Percentiles rank a stretch among this genome's conserved stretches.
These are phyloP conservation scores for Gadus chalcogrammus DNA, from an alignment of 2,113 vertebrate genomes.

Conservation along the genomic window DNA sequence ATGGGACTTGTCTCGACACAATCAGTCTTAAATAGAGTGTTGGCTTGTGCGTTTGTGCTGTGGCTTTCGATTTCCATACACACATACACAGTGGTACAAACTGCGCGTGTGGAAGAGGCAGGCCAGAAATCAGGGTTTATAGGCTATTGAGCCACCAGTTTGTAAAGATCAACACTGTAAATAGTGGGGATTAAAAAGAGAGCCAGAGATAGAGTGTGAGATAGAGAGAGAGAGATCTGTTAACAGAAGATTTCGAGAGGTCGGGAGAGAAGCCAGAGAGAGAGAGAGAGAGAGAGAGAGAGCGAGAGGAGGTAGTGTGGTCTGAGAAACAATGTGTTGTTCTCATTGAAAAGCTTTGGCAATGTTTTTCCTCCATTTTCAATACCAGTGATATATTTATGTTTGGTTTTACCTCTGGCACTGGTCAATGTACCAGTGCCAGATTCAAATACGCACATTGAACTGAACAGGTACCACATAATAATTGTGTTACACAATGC, in stretches of 20 bases:
- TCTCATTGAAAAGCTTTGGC: too few species aligned
- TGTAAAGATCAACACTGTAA: constrained; percentile 32
- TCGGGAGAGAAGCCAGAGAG: constrained; percentile 40
- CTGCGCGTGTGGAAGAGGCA: not conserved
- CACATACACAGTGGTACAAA: not conserved
- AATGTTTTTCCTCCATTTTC: too few species aligned
- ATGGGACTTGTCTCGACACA: too few species aligned
- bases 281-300: not conserved
- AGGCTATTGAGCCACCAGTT: constrained; percentile 33
- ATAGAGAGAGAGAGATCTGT: constrained; percentile 33
- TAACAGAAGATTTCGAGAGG: constrained; percentile 45
- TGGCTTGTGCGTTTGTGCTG: not conserved
- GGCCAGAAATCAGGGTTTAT: constrained; percentile 33
- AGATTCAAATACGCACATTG: too few species aligned
- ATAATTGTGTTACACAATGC: too few species aligned
- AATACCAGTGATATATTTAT: too few species aligned
- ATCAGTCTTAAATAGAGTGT: not conserved
- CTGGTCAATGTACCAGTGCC: too few species aligned
- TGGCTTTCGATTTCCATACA: not conserved
- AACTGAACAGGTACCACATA: too few species aligned
- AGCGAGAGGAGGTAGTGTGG: not conserved
- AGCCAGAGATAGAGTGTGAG: constrained; percentile 3
- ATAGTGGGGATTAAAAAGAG: constrained; percentile 36
- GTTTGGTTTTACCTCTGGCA: too few species aligned
- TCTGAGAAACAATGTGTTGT: too few species aligned